A percentile compares a stretch with the other conserved stretches of the same genome.
Evolutionary conservation across 35 echinoderm and acorn worm genomes (phyloP).

Genomic region (Holothuria glaberrima): DNA sequence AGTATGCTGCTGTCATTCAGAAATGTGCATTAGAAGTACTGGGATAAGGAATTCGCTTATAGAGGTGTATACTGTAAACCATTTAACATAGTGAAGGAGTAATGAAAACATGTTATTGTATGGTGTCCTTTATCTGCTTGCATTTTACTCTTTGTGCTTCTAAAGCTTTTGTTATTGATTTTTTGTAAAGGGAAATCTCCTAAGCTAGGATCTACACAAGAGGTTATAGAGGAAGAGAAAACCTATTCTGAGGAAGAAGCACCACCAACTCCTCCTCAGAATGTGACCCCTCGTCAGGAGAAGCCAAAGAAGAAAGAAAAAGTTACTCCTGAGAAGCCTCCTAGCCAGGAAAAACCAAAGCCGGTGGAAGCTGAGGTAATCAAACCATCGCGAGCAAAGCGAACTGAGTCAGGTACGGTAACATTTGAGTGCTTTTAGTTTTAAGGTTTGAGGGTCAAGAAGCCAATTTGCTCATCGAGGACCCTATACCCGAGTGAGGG

Average conservation of each 20-base stretch:
- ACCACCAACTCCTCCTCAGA: conserved; percentile 40
- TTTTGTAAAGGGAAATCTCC: neutral
- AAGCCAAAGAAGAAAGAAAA: conserved; percentile 44
- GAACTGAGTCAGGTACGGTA: conserved; percentile 24
- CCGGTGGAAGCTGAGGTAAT: conserved; percentile 8
- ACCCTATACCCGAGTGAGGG: too few relatives aligned
- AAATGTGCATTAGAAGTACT: too few relatives aligned
- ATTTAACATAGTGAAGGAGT: neutral
- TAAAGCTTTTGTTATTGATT: too few relatives aligned
- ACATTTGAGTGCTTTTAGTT: too few relatives aligned
- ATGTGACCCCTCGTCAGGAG: conserved; percentile 46
- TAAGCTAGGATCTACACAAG: neutral
- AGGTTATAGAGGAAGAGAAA: conserved; percentile 45
- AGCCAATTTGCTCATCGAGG: too few relatives aligned
- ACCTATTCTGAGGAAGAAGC: conserved; percentile 53
- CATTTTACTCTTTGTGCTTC: too few relatives aligned
- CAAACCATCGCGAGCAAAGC: conserved; percentile 38
- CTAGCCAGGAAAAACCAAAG: conserved; percentile 31
- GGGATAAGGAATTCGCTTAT: too few relatives aligned
- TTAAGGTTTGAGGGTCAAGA: too few relatives aligned
- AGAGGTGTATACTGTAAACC: neutral
- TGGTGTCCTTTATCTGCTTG: too few relatives aligned
- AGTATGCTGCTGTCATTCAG: too few relatives aligned
- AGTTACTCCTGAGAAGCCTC: neutral
- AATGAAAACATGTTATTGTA: neutral